A percentile compares a stretch with the other conserved stretches of the same genome.
Evolutionary conservation across 2,113 vertebrate species (phyloP).

Genomic region (Globicephala melas): DNA sequence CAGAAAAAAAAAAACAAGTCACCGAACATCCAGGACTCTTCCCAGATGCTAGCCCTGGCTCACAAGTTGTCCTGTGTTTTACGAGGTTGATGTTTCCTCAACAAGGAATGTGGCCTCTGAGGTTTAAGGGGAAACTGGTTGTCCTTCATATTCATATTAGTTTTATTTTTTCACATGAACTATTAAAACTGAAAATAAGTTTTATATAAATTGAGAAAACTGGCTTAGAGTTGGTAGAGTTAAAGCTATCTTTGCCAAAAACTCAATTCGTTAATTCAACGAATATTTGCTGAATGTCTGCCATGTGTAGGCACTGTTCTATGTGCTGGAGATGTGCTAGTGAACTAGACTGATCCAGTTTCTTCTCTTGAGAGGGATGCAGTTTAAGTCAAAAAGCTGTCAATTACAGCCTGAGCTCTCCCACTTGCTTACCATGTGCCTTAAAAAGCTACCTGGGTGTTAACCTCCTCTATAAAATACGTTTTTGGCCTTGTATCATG

Average conservation of each 20-base stretch:
- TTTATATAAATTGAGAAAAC: neutral
- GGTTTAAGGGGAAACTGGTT: neutral
- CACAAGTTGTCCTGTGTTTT: neutral
- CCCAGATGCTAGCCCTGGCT: neutral
- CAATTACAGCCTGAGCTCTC: neutral
- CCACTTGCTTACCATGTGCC: neutral
- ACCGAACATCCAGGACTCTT: neutral
- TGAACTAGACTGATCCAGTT: neutral
- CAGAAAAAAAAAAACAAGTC: neutral
- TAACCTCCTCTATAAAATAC: neutral
- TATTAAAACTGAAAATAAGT: neutral
- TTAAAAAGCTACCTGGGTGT: neutral
- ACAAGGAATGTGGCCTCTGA: neutral
- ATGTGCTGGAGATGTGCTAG: neutral
- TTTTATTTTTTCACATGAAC: neutral
- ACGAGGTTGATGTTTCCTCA: neutral
- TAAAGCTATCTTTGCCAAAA: neutral
- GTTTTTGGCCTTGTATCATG: neutral
- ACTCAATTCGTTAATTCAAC: neutral
- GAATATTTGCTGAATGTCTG: neutral
- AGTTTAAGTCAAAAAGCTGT: neutral
- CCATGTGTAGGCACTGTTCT: neutral
- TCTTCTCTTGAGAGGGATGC: neutral
- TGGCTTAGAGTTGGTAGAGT: neutral
- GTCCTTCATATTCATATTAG: neutral